Base-by-base conservation (phyloP, 2,797 vertebrate genomes). In the Phyllotis vaccarum region DNA sequence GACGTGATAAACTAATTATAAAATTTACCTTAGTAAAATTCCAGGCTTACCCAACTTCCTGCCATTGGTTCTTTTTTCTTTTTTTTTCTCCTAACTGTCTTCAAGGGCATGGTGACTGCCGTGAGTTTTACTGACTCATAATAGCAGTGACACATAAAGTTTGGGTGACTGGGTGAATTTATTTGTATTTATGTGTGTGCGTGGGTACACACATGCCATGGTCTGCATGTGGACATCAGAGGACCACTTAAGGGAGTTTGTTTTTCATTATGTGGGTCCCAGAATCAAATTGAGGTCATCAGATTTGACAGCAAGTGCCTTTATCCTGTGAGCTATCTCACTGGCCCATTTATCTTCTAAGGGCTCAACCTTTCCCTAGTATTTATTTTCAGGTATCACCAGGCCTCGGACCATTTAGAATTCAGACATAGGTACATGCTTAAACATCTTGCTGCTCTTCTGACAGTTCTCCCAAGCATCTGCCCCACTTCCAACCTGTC, bases 11-110 rank as follows among this genome's bases (percentile, higher is more conserved):
- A 22, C 49, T 91, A 40, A 46, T 68, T 83, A 60, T 66, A 66
- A 88, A 90, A 52, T 66, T 72, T 7, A 62, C 46, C 58, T 89
- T 58, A 75, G 46, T 87, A 56, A 72, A 91, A 89, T 81, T 46
- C 17, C 0, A 24, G n/a, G 64, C n/a, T 19, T n/a, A 52, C 12
- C 52, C 49, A 78, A 78, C 40, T 74, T 74, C 29, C 5, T 58
- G 12, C 3, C n/a, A 34, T 54, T 82, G 52, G 68, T 34, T 46
- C 31, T 58, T 74, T 89, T 72, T 49, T n/a, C 29, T 46, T 27
- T 58, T 74, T 89, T 72, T 49, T n/a, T 37, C 34, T 70, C n/a
- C 56, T 56, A 0, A 91, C 24, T 60, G 31, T 27, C 40, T n/a
- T 37, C 13, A 43, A 34, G 52, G 34, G 46, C 66, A 0, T 34